Percentiles rank a stretch among this genome's conserved stretches.
Evolutionary conservation across 2,888 invertebrate species (phyloP).

Genomic region (Beris chalybata): DNA sequence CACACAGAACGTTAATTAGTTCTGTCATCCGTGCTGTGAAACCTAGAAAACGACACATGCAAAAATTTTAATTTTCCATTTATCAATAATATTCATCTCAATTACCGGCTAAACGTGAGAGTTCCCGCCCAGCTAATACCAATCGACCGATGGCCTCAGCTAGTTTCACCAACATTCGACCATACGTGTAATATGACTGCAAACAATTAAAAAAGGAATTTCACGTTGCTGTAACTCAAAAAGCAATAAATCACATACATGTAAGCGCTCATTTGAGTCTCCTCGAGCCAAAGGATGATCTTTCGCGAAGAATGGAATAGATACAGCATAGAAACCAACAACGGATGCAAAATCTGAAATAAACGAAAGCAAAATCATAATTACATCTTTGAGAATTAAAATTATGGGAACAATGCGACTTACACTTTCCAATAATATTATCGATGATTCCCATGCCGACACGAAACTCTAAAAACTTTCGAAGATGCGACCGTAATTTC

Average conservation of each 20-base stretch:
- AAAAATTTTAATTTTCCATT: neutral
- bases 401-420: slow-evolving; percentile 47
- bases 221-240: neutral
- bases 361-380: slow-evolving; percentile 35
- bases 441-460: slow-evolving; percentile 93
- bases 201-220: slow-evolving; percentile 35
- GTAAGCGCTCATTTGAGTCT: slow-evolving; percentile 77
- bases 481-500: slow-evolving; percentile 81
- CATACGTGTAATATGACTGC: slow-evolving; percentile 93
- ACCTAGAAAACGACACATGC: slow-evolving; percentile 41
- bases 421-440: slow-evolving; percentile 95
- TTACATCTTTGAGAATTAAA: neutral
- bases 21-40: slow-evolving; percentile 93
- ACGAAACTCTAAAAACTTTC: slow-evolving; percentile 85
- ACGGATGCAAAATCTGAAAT: slow-evolving; percentile 87
- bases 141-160: slow-evolving; percentile 96
- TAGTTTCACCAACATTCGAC: slow-evolving; percentile 76
- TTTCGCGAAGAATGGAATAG: slow-evolving; percentile 85
- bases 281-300: slow-evolving; percentile 68
- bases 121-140: slow-evolving; percentile 91
- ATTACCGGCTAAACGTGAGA: slow-evolving; percentile 85
- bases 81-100: neutral
- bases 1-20: slow-evolving; percentile 79
- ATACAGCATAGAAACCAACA: slow-evolving; percentile 94
- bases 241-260: slow-evolving; percentile 57